phyloP scores from a whole-genome alignment of 30 jellyfish, hydroid and myxozoan genomes.

The Calvadosia cruxmelitensis region DNA sequence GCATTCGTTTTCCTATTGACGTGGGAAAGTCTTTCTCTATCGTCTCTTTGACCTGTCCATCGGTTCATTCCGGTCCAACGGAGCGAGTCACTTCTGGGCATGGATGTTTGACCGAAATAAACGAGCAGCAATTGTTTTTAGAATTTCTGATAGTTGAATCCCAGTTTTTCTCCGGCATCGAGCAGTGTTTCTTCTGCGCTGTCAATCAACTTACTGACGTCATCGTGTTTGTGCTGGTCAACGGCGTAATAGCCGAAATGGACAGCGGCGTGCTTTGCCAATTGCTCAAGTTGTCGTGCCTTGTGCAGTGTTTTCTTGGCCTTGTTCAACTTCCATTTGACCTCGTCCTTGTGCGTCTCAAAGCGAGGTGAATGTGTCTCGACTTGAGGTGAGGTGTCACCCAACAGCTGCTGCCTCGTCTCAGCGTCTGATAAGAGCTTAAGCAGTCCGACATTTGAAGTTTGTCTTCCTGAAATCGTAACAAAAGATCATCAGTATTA shows the following conservation, averaged over 20 bases:
- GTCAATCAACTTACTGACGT: slow-evolving; percentile 45
- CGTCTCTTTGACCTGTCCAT: too few relatives aligned
- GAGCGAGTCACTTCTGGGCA: too few relatives aligned
- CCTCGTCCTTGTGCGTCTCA: slow-evolving; percentile 59
- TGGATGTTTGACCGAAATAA: too few relatives aligned
- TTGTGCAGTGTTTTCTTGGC: slow-evolving; percentile 78
- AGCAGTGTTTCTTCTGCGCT: slow-evolving; percentile 64
- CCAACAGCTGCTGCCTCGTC: slow-evolving; percentile 31
- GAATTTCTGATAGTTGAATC: slow-evolving; percentile 68
- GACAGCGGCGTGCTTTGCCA: slow-evolving; percentile 71
- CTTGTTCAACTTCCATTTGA: slow-evolving; percentile 78
- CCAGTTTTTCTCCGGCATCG: slow-evolving; percentile 90
- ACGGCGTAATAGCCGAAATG: slow-evolving; percentile 66
- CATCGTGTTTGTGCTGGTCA: slow-evolving; percentile 48
- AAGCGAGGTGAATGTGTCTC: slow-evolving; percentile 67
- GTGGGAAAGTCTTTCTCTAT: too few relatives aligned
- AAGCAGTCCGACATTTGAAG: slow-evolving; percentile 37
- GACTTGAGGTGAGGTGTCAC: slow-evolving; percentile 47
- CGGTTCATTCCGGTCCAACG: too few relatives aligned
- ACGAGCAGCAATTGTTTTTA: too few relatives aligned
- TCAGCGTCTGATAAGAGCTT: slow-evolving; percentile 38
- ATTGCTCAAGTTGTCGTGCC: slow-evolving; percentile 68
- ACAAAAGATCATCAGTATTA: too few relatives aligned
- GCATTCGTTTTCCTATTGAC: too few relatives aligned
- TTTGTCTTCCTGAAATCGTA: too few relatives aligned